phyloP scores from a whole-genome alignment of 2,113 vertebrate genomes.

The Dolichallabes microphthalmus region DNA sequence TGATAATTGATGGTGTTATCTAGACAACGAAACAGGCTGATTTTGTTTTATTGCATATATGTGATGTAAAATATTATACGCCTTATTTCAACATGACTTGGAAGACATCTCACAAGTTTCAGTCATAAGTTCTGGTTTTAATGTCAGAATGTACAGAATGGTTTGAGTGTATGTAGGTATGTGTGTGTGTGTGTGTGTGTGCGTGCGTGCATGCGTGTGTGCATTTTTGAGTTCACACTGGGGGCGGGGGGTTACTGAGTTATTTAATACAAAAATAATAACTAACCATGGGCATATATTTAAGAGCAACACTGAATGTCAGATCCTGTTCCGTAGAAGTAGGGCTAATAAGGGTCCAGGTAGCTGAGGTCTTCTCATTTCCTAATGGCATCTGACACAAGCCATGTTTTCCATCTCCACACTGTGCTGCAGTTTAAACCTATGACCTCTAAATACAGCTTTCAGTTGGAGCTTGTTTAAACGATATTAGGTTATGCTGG shows the following conservation, averaged over 20 bases:
- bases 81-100: neutral
- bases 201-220: conserved; percentile 41
- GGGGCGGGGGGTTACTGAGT: conserved; percentile 63
- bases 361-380: conserved; percentile 69
- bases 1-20: neutral
- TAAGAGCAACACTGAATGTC: conserved; percentile 57
- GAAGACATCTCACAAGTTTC: neutral
- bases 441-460: conserved; percentile 64
- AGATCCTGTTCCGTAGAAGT: conserved; percentile 59
- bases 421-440: conserved; percentile 64
- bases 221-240: conserved; percentile 18
- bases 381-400: conserved; percentile 77
- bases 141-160: neutral
- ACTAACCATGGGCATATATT: conserved; percentile 79
- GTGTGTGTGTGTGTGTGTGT: conserved; percentile 51
- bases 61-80: neutral
- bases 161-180: neutral
- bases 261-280: conserved; percentile 94
- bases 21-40: neutral
- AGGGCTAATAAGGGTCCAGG: conserved; percentile 74
- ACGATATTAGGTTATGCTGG: conserved; percentile 77
- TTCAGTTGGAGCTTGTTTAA: conserved; percentile 82
- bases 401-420: conserved; percentile 71
- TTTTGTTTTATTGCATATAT: neutral
- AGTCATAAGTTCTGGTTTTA: neutral